Base-by-base conservation (phyloP, 2,113 vertebrate species). In the Leptodactylus fuscus region DNA sequence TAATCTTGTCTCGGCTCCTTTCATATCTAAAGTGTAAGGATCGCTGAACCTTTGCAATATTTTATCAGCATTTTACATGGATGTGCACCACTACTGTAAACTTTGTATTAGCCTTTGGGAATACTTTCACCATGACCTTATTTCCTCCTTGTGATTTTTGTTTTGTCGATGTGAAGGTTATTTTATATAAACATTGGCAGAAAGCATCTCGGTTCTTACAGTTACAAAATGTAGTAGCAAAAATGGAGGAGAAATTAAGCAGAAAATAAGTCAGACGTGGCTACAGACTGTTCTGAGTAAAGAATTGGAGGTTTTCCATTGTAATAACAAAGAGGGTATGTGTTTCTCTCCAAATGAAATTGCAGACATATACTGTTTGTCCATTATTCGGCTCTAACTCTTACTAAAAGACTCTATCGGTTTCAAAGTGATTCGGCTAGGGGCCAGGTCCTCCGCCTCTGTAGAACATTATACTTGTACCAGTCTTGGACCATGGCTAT, bases 181-280 rank as follows among this genome's bases (percentile, higher is more conserved):
- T 44, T 80, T 60, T 80, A 78, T 38, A n/a, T 78, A 62, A 80
- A 60, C 77, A 78, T 41, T 80, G 76, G 77, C 77, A 80, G 36
- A 60, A 41, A 38, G 9, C 34, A 41, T 41, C 10, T 15, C 11
- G 11, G 51, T 5, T 16, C 76, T 60, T 41, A 76, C 5, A 55
- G 87, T 60, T 75, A 49, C 5, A 80, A 85, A 11, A 13, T 32
- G 46, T 0, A 69, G 41, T 71, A 34, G 10, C 0, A 0, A 46
- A 0, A 0, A n/a, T 24, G 11, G 32, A 16, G 65, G 22, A 62
- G 77, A 60, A 80, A 80, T 80, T 62, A 80, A 44, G 22, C 34
- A 60, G 36, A 80, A 60, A 80, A 80, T 80, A 24, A 44, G 77
- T 38, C 36, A 80, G 53, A 34, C 27, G 48, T 78, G 75, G 75